phyloP scores from a whole-genome alignment of 2,888 invertebrate species.

The Acanthosepion pharaonis region DNA sequence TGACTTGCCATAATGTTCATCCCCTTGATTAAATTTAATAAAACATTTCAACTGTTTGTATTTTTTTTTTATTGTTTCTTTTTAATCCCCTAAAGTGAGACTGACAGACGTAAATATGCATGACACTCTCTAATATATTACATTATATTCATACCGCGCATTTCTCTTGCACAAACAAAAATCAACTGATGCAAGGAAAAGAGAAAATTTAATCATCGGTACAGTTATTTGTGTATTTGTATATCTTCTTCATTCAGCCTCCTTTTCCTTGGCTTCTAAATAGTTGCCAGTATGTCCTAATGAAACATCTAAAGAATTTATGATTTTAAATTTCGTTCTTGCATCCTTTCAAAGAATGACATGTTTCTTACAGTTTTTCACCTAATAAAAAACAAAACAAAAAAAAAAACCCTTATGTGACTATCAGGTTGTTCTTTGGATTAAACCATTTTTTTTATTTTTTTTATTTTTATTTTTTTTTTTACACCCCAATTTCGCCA shows the following conservation, averaged over 20 bases:
- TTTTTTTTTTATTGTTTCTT: background rate
- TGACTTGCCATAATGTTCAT: background rate
- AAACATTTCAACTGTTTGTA: background rate
- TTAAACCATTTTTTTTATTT: too few relatives aligned
- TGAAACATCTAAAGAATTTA: background rate
- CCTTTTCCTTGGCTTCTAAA: background rate
- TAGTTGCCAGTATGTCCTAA: background rate
- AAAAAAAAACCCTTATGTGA: background rate
- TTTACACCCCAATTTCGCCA: too few relatives aligned
- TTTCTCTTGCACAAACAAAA: too few relatives aligned
- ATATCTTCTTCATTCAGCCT: background rate
- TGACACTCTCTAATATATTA: slow-evolving; percentile 1
- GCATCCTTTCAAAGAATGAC: background rate
- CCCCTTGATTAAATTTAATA: background rate
- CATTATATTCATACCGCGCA: background rate
- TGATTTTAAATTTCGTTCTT: background rate
- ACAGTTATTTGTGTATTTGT: too few relatives aligned
- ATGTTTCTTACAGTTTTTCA: background rate
- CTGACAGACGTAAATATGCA: background rate
- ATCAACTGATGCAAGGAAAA: too few relatives aligned
- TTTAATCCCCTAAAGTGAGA: background rate
- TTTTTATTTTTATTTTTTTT: too few relatives aligned
- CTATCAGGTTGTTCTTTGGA: background rate
- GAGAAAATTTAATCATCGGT: too few relatives aligned
- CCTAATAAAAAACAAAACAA: background rate